A percentile compares a stretch with the other conserved stretches of the same genome.
Conservation (phyloP, 2,888 invertebrate genomes). For the Rhimphoctona megacephalus region DNA sequence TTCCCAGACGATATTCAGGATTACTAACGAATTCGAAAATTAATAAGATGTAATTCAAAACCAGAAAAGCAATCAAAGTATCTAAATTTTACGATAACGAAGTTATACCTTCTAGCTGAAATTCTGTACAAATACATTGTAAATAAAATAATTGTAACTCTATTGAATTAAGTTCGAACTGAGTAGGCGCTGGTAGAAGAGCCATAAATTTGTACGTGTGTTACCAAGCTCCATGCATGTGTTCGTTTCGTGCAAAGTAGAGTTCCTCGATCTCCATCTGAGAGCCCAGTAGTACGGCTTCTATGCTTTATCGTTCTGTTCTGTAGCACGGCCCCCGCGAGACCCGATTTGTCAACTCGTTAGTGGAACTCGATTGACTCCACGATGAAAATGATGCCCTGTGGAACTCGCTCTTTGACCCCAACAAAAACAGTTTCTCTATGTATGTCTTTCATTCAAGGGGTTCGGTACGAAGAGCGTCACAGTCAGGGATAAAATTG, state of each 20-base stretch:
- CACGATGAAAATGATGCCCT: conserved; percentile 70
- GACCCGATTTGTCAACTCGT: conserved; percentile 85
- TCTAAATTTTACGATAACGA: background rate
- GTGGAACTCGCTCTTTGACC: conserved; percentile 49
- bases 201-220: background rate
- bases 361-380: conserved; percentile 84
- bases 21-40: background rate
- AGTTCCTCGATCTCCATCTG: conserved; percentile 67
- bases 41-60: background rate
- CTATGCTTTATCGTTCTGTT: conserved; percentile 83
- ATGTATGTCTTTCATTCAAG: background rate
- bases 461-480: background rate
- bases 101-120: background rate
- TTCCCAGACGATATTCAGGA: background rate
- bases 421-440: background rate
- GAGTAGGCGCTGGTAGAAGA: background rate
- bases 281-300: conserved; percentile 75
- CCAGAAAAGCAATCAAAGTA: too few relatives aligned
- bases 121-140: background rate
- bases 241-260: background rate
- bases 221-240: background rate
- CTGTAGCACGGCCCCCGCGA: conserved; percentile 83
- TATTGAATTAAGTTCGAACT: background rate
- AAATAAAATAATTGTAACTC: background rate
- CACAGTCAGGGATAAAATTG: conserved; percentile 1